A percentile compares a stretch with the other conserved stretches of the same genome.
These are phyloP conservation scores for Argyresthia albistria DNA, from an alignment of 2,888 invertebrate species.

Conservation along the genomic window DNA sequence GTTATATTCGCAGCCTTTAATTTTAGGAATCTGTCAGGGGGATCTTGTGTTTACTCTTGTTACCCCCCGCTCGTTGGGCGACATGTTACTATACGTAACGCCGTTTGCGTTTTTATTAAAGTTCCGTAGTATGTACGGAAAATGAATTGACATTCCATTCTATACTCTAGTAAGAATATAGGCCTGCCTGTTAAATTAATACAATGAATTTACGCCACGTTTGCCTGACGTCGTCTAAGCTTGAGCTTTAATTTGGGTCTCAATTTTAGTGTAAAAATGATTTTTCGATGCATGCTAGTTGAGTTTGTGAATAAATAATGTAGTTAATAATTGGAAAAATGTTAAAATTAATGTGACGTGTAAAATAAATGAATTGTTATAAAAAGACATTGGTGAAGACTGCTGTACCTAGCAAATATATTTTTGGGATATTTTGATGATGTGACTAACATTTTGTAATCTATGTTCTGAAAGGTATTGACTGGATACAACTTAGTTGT, in stretches of 20 bases:
- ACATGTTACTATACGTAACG: no score
- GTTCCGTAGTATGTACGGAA: background rate
- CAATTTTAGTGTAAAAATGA: conserved; percentile 19
- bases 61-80: no score
- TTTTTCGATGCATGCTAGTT: conserved; percentile 13
- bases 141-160: background rate
- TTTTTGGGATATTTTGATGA: conserved; percentile 4
- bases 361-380: conserved; percentile 17
- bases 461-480: background rate
- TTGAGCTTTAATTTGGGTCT: conserved; percentile 30
- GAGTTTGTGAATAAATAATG: conserved; percentile 17
- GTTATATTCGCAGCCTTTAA: no score
- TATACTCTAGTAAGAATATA: background rate
- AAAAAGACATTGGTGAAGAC: conserved; percentile 19
- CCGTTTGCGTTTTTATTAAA: no score
- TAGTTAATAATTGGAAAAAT: conserved; percentile 11
- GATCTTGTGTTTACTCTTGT: no score
- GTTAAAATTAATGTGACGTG: conserved; percentile 12
- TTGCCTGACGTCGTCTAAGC: conserved; percentile 14
- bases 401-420: conserved; percentile 13
- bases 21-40: no score
- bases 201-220: conserved; percentile 3
- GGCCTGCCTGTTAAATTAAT: no score
- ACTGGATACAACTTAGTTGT: conserved; percentile 5
- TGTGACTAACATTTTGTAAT: background rate